Conservation (phyloP, 2,113 vertebrate genomes). For the Lontra canadensis region DNA sequence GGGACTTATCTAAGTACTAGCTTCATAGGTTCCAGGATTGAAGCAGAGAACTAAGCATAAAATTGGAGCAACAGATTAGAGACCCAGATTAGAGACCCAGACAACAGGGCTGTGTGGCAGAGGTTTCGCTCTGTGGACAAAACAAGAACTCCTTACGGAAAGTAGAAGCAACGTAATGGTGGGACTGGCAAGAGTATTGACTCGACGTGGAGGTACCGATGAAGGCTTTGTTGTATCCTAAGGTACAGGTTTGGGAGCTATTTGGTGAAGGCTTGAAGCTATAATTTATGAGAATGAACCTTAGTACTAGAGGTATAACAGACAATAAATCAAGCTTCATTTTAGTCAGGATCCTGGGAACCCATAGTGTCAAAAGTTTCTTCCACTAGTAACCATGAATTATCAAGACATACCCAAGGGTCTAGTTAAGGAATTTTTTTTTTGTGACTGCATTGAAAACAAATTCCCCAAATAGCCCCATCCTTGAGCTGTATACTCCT, state of each 20-base stretch:
- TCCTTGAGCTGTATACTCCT: neutral
- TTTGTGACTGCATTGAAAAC: constrained; percentile 10
- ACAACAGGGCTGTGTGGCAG: neutral
- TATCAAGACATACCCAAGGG: neutral
- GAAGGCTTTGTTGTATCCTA: neutral
- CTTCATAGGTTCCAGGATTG: neutral
- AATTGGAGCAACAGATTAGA: neutral
- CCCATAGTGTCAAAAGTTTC: neutral
- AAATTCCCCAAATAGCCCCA: constrained; percentile 2
- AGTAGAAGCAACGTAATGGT: neutral
- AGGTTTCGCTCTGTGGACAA: neutral
- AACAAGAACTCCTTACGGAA: neutral
- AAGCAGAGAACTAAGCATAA: neutral
- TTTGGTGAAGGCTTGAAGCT: neutral
- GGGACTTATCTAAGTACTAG: neutral
- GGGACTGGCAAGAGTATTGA: neutral
- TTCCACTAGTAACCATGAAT: neutral
- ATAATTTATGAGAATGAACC: neutral
- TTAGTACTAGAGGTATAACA: neutral
- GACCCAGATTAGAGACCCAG: neutral
- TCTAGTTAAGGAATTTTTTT: constrained; percentile 49
- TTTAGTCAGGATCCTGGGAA: constrained; percentile 9
- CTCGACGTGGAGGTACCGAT: neutral
- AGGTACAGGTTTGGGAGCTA: neutral
- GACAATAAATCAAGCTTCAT: neutral